Evolutionary conservation across 2,888 invertebrate species (phyloP), one percentile per base, ranked within the genome.

Genomic region (Exephanes ischioxanthus): DNA sequence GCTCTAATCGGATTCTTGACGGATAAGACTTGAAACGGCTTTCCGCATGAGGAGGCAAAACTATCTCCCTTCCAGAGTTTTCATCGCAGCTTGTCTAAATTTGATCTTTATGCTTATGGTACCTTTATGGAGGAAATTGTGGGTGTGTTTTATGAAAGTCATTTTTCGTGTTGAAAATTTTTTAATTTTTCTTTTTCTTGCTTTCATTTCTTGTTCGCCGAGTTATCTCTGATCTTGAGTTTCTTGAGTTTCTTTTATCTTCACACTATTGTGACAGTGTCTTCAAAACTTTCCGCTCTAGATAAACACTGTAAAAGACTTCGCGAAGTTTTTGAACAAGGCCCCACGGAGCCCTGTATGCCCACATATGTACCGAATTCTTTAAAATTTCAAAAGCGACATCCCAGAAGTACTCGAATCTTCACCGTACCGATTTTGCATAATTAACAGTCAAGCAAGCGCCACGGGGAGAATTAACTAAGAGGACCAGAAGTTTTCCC

Each of bases 11-110:
- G 58, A 26, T 58, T 58, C 26, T 58, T 58, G 14, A 58, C 4
- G 58, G 26, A 26, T 58, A 58, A 58, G 26, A 58, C 26, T 58
- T 58, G 14, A 58, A 58, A 58, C 26, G 11, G 58, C 58, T 58
- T 26, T 26, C 26, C 26, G 58, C 26, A 26, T 58, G 26, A 58
- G 16, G 45, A 48, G 16, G 45, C 45, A 48, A 48, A 48, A 48
- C 45, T 48, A 48, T 48, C 45, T 48, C 16, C 16, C 16, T 45
- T 16, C 45, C 14, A 48, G 16, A 48, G 45, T 48, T 48, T 48
- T 48, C 16, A 48, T 48, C 45, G 45, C 45, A 16, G 14, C 45
- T 48, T 48, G 2, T 48, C 45, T 16, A 48, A 48, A 48, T 48
- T 48, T 16, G 16, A 48, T 48, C 45, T 48, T 48, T 16, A 48